Conservation (phyloP, 2,888 invertebrate species). For the Parnassius mnemosyne region DNA sequence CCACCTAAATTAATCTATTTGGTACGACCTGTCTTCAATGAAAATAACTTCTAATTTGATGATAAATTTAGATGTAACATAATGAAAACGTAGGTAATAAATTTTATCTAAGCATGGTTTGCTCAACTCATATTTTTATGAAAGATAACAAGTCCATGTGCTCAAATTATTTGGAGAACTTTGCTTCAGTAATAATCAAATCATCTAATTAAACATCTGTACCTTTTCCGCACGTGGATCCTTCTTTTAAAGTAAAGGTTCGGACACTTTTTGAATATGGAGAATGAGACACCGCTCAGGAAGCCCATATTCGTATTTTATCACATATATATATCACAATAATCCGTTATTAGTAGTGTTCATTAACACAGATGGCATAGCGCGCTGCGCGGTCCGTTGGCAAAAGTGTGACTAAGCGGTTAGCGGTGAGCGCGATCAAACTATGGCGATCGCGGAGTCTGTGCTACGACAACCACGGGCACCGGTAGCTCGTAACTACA, state of each 20-base stretch:
- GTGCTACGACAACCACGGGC: conserved; percentile 27
- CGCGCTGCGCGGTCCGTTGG: conserved; percentile 32
- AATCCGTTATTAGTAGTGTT: conserved; percentile 39
- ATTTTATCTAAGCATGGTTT: no score
- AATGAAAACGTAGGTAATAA: no score
- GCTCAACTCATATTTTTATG: conserved; percentile 24
- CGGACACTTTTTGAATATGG: conserved; percentile 71
- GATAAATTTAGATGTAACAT: no score
- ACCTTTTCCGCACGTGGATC: conserved; percentile 49
- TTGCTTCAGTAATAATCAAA: conserved; percentile 9
- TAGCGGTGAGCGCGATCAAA: conserved; percentile 32
- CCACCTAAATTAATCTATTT: no score
- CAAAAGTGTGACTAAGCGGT: conserved; percentile 37
- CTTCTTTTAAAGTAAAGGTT: conserved; percentile 59
- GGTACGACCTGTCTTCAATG: no score
- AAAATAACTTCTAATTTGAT: no score
- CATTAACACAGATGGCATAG: conserved; percentile 32
- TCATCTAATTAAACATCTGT: conserved; percentile 27
- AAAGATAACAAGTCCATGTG: conserved; percentile 34
- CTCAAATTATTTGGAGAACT: conserved; percentile 15
- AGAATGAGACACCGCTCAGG: conserved; percentile 57
- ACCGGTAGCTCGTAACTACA: conserved; percentile 18
- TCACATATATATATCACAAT: conserved; percentile 32
- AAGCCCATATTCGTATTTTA: conserved; percentile 55
- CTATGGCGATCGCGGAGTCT: conserved; percentile 29